Base-by-base conservation (phyloP, 2,797 vertebrate species). In the Hoplostethus atlanticus region DNA sequence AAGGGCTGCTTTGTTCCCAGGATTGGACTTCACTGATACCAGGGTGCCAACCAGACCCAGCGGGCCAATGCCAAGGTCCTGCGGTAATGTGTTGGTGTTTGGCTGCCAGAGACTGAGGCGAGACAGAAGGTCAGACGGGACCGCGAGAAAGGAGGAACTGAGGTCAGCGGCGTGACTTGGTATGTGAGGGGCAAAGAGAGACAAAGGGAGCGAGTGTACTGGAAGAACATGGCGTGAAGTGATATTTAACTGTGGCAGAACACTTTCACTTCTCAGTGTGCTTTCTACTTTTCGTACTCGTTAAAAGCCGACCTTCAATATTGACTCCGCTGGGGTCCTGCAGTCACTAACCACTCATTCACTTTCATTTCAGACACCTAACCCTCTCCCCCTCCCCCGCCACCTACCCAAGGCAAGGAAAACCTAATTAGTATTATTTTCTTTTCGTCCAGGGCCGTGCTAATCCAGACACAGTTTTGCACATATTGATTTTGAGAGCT, bases 391-490 rank as follows among this genome's bases (percentile, higher is more conserved):
- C 9, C 56, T 1, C 21, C 21, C 21, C 21, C 21, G 21, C 21
- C 71, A 46, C 52, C 64, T 16, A 77, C 73, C 76, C 66, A 58
- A 54, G 47, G 68, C 71, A 82, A 68, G 68, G 53, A 79, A 31
- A 71, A 85, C 66, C 64, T 78, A 85, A 87, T 84, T 78, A 76
- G 64, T 61, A 42, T 73, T 77, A n/a, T 48, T 63, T 59, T 51
- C 6, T 30, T 15, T 59, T 48, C 38, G 68, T 64, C 79, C 70
- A 79, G 80, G 83, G 84, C 88, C 81, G 76, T 21, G 42, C 68
- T 80, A 86, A 87, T 94, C 87, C 58, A 95, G 95, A 89, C 93
- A 93, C 68, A 87, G 95, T 94, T 96, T 92, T 52, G 58, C 75
- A 70, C 50, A 52, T 84, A 87, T 81, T 83, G 76, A 73, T 74